Percentiles rank a stretch among this genome's conserved stretches.
Conservation (phyloP, 2,113 vertebrate genomes). For the Theropithecus gelada region DNA sequence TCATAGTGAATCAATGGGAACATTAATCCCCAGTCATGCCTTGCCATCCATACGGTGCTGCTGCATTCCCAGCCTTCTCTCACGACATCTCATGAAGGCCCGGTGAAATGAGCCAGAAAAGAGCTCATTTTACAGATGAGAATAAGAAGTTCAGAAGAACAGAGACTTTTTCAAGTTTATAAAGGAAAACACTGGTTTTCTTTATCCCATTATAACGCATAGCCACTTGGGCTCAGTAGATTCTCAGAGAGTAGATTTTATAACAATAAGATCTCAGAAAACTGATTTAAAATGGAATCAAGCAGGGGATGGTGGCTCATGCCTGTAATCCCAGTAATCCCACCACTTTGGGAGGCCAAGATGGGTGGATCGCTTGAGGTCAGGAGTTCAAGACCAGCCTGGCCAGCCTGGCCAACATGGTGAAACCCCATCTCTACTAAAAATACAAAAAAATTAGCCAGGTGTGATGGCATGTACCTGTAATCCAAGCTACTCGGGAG, state of each 20-base stretch:
- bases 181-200: background rate
- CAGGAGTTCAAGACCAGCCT: too few species aligned
- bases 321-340: too few species aligned
- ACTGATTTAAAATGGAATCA: background rate
- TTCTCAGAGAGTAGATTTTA: background rate
- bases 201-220: background rate
- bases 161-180: background rate
- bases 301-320: too few species aligned
- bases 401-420: too few species aligned
- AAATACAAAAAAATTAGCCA: too few species aligned
- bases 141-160: background rate
- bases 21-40: rapidly evolving
- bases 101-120: background rate
- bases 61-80: background rate
- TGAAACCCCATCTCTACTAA: too few species aligned
- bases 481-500: too few species aligned
- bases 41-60: background rate
- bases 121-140: background rate
- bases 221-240: background rate
- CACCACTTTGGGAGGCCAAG: too few species aligned
- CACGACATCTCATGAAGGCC: rapidly evolving
- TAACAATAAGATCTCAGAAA: background rate
- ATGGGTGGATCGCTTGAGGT: too few species aligned
- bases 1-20: background rate
- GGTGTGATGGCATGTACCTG: too few species aligned